Percentiles rank a stretch among this genome's conserved stretches.
phyloP scores from a whole-genome alignment of 92 coral and sea anemone species.

The Phymanthus crucifer region DNA sequence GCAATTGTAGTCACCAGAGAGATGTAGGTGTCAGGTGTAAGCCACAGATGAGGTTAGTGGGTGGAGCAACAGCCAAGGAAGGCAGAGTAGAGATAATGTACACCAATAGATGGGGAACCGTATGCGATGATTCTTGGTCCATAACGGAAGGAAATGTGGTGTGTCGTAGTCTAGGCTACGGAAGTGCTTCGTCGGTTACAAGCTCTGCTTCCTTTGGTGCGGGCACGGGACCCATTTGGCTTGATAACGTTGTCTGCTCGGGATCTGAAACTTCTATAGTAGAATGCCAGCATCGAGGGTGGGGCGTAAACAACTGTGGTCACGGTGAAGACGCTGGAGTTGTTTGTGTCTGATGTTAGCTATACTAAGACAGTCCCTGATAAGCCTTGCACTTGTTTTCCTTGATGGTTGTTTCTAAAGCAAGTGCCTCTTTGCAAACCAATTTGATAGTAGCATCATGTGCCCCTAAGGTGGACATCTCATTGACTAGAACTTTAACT shows the following conservation, averaged over 20 bases:
- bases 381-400: too few species aligned
- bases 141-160: background rate
- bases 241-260: background rate
- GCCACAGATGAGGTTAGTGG: background rate
- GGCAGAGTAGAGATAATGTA: conserved; percentile 1
- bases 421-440: too few species aligned
- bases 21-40: conserved; percentile 62
- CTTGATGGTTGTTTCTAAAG: too few species aligned
- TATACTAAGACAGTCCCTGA: too few species aligned
- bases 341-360: background rate
- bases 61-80: conserved; percentile 6
- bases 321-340: background rate
- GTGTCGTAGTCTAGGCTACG: background rate
- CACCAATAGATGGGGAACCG: background rate
- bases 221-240: background rate
- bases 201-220: background rate
- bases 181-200: background rate
- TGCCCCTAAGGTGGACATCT: too few species aligned
- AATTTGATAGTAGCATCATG: too few species aligned
- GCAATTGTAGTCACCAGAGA: conserved; percentile 39
- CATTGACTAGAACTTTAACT: too few species aligned
- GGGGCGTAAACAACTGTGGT: background rate
- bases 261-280: conserved; percentile 1
- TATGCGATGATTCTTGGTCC: background rate
- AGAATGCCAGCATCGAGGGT: background rate